phyloP scores from a whole-genome alignment of 2,888 invertebrate genomes.

The Strigamia crassipes region DNA sequence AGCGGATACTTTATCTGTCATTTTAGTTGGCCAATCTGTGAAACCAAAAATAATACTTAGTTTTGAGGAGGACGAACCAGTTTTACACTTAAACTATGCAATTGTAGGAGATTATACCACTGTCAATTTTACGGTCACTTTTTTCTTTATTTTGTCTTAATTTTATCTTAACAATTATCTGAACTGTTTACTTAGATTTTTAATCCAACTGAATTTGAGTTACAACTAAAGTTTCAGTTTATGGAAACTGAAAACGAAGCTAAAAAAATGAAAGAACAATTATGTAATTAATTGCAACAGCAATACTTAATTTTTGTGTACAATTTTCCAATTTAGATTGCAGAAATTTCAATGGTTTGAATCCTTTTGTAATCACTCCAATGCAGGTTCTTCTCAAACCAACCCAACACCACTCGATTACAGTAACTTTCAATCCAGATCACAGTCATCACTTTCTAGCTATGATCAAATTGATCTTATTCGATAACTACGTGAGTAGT shows the following conservation, averaged over 20 bases:
- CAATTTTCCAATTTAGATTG: neutral
- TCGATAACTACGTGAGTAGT: neutral
- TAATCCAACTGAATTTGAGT: neutral
- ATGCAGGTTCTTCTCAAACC: neutral
- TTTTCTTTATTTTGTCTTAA: neutral
- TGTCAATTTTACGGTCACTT: neutral
- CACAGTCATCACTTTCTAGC: neutral
- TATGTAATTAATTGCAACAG: neutral
- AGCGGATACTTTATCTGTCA: neutral
- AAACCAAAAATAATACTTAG: neutral
- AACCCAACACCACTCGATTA: neutral
- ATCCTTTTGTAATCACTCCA: neutral
- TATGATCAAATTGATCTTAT: neutral
- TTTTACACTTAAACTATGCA: neutral
- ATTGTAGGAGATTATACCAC: neutral
- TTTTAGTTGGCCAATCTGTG: neutral
- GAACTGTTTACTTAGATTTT: neutral
- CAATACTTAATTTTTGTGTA: too few relatives aligned
- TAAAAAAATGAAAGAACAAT: neutral
- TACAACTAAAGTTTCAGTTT: neutral
- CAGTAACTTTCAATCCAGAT: conserved; percentile 15
- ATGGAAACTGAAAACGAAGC: neutral
- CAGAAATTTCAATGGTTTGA: neutral
- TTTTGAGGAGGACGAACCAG: neutral
- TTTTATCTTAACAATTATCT: neutral